These are phyloP conservation scores for Buceros bicornis DNA, from an alignment of 2,797 vertebrate genomes.

Conservation along the genomic window DNA sequence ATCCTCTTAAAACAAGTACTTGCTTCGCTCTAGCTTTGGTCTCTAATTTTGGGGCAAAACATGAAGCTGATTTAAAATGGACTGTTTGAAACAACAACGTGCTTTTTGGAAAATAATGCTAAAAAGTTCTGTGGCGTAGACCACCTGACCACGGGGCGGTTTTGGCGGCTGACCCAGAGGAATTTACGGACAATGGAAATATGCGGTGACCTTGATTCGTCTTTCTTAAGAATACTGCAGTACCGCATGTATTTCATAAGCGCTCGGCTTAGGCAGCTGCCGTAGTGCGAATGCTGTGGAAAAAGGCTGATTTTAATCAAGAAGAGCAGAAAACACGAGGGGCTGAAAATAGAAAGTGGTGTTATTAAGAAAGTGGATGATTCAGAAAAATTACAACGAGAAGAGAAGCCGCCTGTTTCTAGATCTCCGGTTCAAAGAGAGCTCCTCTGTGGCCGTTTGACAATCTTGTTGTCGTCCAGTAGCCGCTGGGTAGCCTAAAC, in stretches of 20 bases:
- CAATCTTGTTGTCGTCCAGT: neutral
- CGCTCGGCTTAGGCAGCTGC: slow-evolving; percentile 33
- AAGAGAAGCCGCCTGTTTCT: slow-evolving; percentile 25
- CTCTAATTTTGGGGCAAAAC: neutral
- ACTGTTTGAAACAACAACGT: neutral
- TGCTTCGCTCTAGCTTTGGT: neutral
- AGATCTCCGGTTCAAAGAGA: slow-evolving; percentile 16
- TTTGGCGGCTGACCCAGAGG: neutral
- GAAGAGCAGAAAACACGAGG: slow-evolving; percentile 20
- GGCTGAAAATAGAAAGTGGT: slow-evolving; percentile 55
- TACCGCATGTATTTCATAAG: slow-evolving; percentile 24
- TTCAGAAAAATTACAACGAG: slow-evolving; percentile 39
- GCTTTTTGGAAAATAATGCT: neutral
- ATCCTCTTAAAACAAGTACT: neutral
- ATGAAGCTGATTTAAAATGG: neutral
- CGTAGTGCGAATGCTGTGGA: slow-evolving; percentile 23
- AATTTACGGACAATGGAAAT: neutral
- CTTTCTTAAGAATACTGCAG: slow-evolving; percentile 49
- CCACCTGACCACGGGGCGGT: neutral
- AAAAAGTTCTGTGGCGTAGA: neutral
- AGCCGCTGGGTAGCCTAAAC: neutral
- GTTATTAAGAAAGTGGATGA: slow-evolving; percentile 48
- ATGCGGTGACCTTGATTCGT: slow-evolving; percentile 35
- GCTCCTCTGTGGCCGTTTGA: neutral
- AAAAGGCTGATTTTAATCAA: slow-evolving; percentile 63